These are phyloP conservation scores for Drosophila testacea DNA, from an alignment of 2,888 invertebrate genomes.

Conservation along the genomic window DNA sequence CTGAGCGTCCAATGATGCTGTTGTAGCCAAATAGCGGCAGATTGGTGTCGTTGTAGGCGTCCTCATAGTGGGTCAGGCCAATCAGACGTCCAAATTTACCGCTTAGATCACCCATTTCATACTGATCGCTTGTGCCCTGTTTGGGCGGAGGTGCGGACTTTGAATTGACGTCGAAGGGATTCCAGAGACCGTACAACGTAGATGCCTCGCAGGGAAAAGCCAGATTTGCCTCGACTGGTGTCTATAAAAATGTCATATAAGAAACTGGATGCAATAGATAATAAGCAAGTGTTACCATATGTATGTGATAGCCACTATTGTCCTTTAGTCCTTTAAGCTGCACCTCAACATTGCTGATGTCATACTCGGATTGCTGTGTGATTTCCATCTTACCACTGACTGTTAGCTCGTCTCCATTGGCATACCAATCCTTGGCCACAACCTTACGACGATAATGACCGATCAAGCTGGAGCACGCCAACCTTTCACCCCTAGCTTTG, in stretches of 20 bases:
- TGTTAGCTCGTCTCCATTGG: conserved; percentile 89
- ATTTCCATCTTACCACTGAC: conserved; percentile 92
- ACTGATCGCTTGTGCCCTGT: conserved; percentile 92
- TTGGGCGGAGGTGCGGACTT: conserved; percentile 87
- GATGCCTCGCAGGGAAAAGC: conserved; percentile 95
- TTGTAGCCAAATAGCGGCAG: conserved; percentile 92
- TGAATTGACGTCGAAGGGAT: conserved; percentile 91
- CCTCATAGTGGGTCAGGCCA: conserved; percentile 87
- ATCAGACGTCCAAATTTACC: conserved; percentile 93
- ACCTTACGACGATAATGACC: conserved; percentile 92
- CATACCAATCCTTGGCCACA: conserved; percentile 94
- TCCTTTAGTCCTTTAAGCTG: conserved; percentile 90
- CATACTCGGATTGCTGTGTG: conserved; percentile 94
- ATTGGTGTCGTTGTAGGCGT: conserved; percentile 91
- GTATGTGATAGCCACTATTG: conserved; percentile 92
- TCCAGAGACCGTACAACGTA: conserved; percentile 93
- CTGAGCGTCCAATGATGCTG: conserved; percentile 93
- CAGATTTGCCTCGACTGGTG: conserved; percentile 92
- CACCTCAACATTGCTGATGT: conserved; percentile 92
- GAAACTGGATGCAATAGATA: not conserved
- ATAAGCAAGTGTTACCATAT: conserved; percentile 87
- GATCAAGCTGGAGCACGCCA: conserved; percentile 94
- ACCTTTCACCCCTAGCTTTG: conserved; percentile 93
- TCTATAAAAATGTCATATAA: conserved; percentile 86
- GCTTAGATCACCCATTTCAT: conserved; percentile 94